These are phyloP conservation scores for Ptiloglossa arizonensis DNA, from an alignment of 1,140 invertebrate genomes.

Conservation along the genomic window DNA sequence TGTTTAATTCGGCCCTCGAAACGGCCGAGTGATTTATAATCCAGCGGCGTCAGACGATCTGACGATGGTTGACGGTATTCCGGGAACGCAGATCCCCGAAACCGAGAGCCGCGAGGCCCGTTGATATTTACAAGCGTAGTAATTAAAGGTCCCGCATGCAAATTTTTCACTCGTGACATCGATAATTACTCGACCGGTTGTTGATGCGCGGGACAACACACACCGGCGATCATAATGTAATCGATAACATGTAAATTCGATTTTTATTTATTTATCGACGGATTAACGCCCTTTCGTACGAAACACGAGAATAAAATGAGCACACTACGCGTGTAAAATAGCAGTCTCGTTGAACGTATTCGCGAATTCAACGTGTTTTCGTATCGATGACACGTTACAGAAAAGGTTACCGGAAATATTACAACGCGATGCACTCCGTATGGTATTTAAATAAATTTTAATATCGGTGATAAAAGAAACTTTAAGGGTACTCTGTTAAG, in stretches of 20 bases:
- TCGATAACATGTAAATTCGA: not conserved
- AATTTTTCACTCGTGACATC: slow-evolving; percentile 3
- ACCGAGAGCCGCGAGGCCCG: slow-evolving; percentile 28
- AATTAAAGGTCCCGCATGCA: slow-evolving; percentile 28
- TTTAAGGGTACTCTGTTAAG: no score
- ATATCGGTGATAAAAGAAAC: no score
- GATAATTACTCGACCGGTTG: slow-evolving; percentile 15
- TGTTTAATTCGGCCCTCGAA: slow-evolving; percentile 59
- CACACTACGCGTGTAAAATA: no score
- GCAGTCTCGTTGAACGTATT: no score
- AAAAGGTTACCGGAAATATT: no score
- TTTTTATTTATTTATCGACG: not conserved
- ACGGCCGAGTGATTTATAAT: slow-evolving; percentile 61
- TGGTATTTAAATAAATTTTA: no score
- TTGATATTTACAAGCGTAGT: slow-evolving; percentile 35
- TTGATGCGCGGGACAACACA: not conserved
- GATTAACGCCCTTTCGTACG: not conserved
- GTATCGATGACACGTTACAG: no score
- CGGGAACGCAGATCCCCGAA: slow-evolving; percentile 52
- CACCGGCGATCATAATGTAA: not conserved
- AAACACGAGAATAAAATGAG: not conserved
- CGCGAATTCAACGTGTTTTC: no score
- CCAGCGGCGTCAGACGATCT: slow-evolving; percentile 43
- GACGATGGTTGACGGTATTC: slow-evolving; percentile 49
- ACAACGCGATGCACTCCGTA: no score